Percentiles rank a stretch among this genome's conserved stretches.
These are phyloP conservation scores for Alectoris magna DNA, from an alignment of 2,797 vertebrate species.

Conservation along the genomic window DNA sequence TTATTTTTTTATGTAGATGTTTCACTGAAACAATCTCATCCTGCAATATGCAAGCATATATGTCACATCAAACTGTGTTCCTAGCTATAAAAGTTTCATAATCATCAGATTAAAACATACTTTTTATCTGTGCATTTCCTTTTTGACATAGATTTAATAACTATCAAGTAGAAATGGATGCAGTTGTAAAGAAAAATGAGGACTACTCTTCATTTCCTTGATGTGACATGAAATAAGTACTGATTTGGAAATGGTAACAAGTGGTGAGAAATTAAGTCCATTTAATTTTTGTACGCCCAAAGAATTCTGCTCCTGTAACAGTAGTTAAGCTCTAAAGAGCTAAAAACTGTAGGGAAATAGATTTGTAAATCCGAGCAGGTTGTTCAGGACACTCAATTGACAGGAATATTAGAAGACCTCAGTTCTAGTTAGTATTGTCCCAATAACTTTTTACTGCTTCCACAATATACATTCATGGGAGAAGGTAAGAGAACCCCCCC, in stretches of 20 bases:
- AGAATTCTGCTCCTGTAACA: not conserved
- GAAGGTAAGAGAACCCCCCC: not conserved
- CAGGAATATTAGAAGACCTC: not conserved
- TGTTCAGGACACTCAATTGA: not conserved
- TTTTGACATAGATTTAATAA: not conserved
- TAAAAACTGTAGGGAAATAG: not conserved
- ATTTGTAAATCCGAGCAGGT: not conserved
- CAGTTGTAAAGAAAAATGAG: not conserved
- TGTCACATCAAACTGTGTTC: constrained; percentile 53
- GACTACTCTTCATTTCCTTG: not conserved
- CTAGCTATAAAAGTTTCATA: not conserved
- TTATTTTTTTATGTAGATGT: constrained; percentile 82
- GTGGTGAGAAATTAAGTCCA: not conserved
- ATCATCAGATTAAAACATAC: not conserved
- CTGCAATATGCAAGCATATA: constrained; percentile 80
- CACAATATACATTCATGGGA: not conserved
- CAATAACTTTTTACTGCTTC: not conserved
- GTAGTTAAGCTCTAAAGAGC: not conserved
- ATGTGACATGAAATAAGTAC: constrained; percentile 19
- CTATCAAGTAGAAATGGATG: not conserved
- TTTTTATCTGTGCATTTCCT: not conserved
- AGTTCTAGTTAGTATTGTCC: not conserved
- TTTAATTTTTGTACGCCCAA: not conserved
- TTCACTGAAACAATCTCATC: constrained; percentile 84
- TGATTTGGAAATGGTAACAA: not conserved